These are phyloP conservation scores for Agapornis roseicollis DNA, from an alignment of 2,113 vertebrate species.

Conservation along the genomic window DNA sequence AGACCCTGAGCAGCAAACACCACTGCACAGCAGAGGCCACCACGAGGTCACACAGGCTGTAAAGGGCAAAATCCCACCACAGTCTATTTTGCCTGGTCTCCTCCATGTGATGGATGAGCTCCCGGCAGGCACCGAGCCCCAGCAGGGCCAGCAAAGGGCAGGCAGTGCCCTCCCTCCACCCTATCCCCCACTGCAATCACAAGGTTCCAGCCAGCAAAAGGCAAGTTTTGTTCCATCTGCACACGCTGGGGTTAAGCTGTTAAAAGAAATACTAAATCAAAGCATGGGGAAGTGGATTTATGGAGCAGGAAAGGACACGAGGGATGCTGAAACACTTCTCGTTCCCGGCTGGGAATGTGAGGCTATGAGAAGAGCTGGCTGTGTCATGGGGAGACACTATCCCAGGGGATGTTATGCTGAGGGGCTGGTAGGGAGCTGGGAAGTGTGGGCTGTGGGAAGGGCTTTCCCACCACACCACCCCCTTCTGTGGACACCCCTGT, in stretches of 20 bases:
- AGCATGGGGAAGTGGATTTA: fast-evolving
- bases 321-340: neutral
- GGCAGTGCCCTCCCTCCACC: neutral
- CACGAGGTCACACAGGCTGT: fast-evolving
- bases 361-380: neutral
- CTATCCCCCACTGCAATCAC: neutral
- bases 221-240: neutral
- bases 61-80: neutral
- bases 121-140: neutral
- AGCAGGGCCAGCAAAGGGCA: fast-evolving
- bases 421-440: neutral
- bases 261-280: neutral
- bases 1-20: neutral
- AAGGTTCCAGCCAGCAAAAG: neutral
- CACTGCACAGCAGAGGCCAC: neutral
- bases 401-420: fast-evolving
- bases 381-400: neutral
- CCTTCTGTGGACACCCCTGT: fast-evolving
- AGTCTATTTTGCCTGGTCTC: fast-evolving
- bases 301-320: neutral
- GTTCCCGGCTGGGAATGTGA: fast-evolving
- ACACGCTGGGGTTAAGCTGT: neutral
- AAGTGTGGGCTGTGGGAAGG: fast-evolving
- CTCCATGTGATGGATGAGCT: neutral
- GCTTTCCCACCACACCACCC: neutral